Base-by-base conservation (phyloP, 37 sponge, comb jelly and placozoan genomes). In the Lycopodina hypogea region DNA sequence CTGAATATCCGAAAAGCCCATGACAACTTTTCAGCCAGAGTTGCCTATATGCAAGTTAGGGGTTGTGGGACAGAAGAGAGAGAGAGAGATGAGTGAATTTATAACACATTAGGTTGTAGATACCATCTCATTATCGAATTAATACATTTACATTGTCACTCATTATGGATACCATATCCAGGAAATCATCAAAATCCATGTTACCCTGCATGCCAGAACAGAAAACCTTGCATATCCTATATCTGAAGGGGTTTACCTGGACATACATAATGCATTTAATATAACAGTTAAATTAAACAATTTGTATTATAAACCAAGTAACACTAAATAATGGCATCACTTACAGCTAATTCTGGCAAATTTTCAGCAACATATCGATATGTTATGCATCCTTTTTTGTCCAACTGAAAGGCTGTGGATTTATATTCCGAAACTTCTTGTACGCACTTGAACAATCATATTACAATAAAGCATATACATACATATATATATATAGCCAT, bases 131-230 rank as follows among this genome's bases (percentile, higher is more conserved):
- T n/a, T n/a, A n/a, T n/a, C n/a, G 11, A 22, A 29, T 45, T 72
- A 3, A 72, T 42, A 6, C 17, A 61, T 60, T 53, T 48, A 77
- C 81, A 42, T 62, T 69, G 41, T 81, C 52, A 42, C 62, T 56
- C 80, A 72, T 87, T 38, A 69, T 53, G 11, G 69, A 38, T 52
- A 65, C 84, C 42, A 83, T 32, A 21, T 75, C 76, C 14, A 75
- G 57, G 41, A 75, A 75, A 57, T 68, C 74, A 74, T 73, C 74
- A 73, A 73, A 82, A 21, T 73, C 66, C 82, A 82, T 82, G 41
- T 48, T 37, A 42, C 71, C 80, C 24, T 61, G 19, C 45, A 65
- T 66, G 35, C 28, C 1, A n/a, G 75, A 74, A 34, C 71, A 77
- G 81, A 78, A 79, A 51, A 64, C 74, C 29, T 74, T 62, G 55